Percentiles rank a stretch among this genome's conserved stretches.
phyloP scores from a whole-genome alignment of 2,888 invertebrate species.

The Prosapia bicincta region DNA sequence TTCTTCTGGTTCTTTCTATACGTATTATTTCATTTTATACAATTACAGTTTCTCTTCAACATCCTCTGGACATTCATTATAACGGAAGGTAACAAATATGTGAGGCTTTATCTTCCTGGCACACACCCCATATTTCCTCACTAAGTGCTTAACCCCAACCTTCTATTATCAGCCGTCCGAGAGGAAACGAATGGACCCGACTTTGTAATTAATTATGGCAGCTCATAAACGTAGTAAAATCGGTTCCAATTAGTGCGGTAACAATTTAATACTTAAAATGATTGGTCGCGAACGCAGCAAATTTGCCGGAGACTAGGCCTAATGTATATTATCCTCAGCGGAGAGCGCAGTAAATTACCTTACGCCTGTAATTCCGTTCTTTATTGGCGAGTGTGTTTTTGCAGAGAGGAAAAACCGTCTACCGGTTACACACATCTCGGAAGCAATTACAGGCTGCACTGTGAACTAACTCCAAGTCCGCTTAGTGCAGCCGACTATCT shows the following conservation, averaged over 20 bases:
- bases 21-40: too few relatives aligned
- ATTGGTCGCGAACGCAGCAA: background rate
- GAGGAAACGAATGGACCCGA: background rate
- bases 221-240: background rate
- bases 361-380: background rate
- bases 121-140: too few relatives aligned
- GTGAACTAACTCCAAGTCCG: too few relatives aligned
- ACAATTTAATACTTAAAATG: slow-evolving; percentile 2
- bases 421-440: background rate
- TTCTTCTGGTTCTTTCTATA: too few relatives aligned
- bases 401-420: background rate
- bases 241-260: background rate
- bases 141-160: too few relatives aligned
- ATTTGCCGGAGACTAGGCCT: background rate
- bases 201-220: background rate
- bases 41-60: too few relatives aligned
- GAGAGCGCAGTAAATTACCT: background rate
- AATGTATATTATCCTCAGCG: background rate
- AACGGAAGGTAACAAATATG: too few relatives aligned
- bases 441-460: background rate
- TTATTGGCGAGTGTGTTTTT: background rate
- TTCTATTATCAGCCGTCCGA: too few relatives aligned
- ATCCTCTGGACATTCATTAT: too few relatives aligned
- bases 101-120: too few relatives aligned
- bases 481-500: too few relatives aligned